Percentiles rank a stretch among this genome's conserved stretches.
Evolutionary conservation across 2,113 vertebrate genomes (phyloP).

Genomic region (Tonatia bakeri): DNA sequence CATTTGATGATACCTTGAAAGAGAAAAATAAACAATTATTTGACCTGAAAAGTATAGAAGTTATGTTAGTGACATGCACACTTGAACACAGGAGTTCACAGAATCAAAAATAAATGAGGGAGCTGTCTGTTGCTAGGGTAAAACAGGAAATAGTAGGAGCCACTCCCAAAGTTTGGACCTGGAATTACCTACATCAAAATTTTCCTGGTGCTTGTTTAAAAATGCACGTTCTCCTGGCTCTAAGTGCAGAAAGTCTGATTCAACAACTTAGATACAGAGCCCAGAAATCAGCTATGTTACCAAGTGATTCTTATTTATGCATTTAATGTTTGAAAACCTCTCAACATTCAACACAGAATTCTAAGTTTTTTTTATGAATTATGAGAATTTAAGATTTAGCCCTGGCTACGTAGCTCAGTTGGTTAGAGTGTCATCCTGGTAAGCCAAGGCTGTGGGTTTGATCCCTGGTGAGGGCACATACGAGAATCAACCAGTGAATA

Average conservation of each 20-base stretch:
- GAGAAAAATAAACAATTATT: constrained; percentile 37
- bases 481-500: no score
- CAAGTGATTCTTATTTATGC: neutral
- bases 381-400: neutral
- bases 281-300: neutral
- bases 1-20: constrained; percentile 92
- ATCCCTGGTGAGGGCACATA: no score
- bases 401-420: no score
- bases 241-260: constrained; percentile 7
- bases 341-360: constrained; percentile 26
- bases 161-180: neutral
- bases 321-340: neutral
- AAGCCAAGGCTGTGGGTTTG: no score
- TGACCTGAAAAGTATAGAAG: constrained; percentile 35
- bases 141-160: neutral
- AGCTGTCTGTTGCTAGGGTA: neutral
- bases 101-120: neutral
- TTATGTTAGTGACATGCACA: neutral
- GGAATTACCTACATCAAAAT: neutral
- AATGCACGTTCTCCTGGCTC: neutral
- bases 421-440: no score
- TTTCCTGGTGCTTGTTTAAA: neutral
- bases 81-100: neutral
- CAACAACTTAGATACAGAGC: neutral
- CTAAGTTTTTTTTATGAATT: neutral